Percentiles rank a stretch among this genome's conserved stretches.
Evolutionary conservation across 2,888 invertebrate species (phyloP).

Genomic region (Caenorhabditis zanzibari): DNA sequence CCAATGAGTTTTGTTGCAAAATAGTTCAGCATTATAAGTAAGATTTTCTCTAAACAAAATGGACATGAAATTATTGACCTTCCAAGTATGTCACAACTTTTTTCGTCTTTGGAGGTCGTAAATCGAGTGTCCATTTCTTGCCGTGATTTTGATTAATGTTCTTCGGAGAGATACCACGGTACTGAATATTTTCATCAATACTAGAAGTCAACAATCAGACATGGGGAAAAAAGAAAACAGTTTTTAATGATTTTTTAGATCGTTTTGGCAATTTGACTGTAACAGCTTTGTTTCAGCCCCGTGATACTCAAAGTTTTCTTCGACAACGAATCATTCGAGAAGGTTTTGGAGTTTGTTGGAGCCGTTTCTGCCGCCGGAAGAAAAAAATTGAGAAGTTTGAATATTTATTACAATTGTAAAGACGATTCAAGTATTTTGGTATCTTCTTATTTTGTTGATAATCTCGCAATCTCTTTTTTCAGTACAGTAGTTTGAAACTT

Average conservation of each 20-base stretch:
- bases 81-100: neutral
- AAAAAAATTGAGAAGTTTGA: too few relatives aligned
- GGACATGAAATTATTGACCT: neutral
- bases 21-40: neutral
- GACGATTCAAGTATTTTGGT: too few relatives aligned
- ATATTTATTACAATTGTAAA: too few relatives aligned
- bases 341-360: too few relatives aligned
- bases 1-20: neutral
- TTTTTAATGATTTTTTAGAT: too few relatives aligned
- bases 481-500: too few relatives aligned
- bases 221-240: neutral
- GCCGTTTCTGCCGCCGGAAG: too few relatives aligned
- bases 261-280: too few relatives aligned
- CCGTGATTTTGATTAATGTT: conserved; percentile 25
- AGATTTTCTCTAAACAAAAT: neutral
- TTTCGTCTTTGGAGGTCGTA: conserved; percentile 1
- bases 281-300: neutral
- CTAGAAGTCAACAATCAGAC: neutral
- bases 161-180: neutral
- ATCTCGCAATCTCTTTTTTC: too few relatives aligned
- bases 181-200: neutral
- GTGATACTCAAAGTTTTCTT: neutral
- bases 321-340: neutral
- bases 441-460: too few relatives aligned
- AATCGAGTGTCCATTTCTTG: conserved; percentile 1